phyloP scores from a whole-genome alignment of 2,888 invertebrate genomes.

The Apodemia mormo region DNA sequence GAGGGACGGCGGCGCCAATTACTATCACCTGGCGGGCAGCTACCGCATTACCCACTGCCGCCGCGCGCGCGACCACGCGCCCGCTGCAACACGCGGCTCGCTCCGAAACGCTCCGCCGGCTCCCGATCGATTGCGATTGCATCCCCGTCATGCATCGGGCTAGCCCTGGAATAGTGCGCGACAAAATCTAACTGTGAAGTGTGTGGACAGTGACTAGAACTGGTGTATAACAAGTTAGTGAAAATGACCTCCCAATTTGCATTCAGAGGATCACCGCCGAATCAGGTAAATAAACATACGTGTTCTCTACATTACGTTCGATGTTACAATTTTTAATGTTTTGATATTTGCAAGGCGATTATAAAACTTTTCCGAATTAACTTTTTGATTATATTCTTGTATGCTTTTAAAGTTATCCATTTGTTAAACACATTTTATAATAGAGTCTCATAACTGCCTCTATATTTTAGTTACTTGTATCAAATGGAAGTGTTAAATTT shows the following conservation, averaged over 20 bases:
- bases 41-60: slow-evolving; percentile 84
- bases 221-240: slow-evolving; percentile 39
- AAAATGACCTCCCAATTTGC: slow-evolving; percentile 79
- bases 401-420: slow-evolving; percentile 1
- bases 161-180: slow-evolving; percentile 50
- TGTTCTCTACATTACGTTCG: slow-evolving; percentile 31
- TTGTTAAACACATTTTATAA: neutral
- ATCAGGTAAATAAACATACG: slow-evolving; percentile 42
- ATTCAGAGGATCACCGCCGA: slow-evolving; percentile 78
- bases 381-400: neutral
- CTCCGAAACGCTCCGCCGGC: slow-evolving; percentile 46
- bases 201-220: slow-evolving; percentile 66
- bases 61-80: slow-evolving; percentile 82
- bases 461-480: too few relatives aligned
- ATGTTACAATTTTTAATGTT: neutral
- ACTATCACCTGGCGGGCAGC: slow-evolving; percentile 84
- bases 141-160: slow-evolving; percentile 47
- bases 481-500: too few relatives aligned
- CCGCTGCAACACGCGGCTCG: slow-evolving; percentile 40
- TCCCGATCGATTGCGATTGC: slow-evolving; percentile 53
- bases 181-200: slow-evolving; percentile 75
- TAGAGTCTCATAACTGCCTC: too few relatives aligned
- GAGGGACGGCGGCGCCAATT: slow-evolving; percentile 82
- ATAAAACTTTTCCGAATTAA: neutral
- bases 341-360: slow-evolving; percentile 27